Conservation (phyloP, 1,140 invertebrate genomes). For the Lordiphosa mommai region DNA sequence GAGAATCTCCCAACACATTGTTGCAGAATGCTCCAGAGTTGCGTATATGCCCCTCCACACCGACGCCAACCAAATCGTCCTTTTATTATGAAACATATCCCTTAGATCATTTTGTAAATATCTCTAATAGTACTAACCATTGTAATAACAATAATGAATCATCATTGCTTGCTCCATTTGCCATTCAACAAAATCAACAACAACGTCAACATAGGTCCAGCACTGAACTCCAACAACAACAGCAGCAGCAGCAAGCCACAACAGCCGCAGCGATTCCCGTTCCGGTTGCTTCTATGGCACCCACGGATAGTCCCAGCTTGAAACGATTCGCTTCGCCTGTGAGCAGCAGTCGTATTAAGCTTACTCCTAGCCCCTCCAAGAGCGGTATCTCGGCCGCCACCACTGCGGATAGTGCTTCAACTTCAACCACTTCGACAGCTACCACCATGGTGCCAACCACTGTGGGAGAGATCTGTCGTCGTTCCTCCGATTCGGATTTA, state of each 20-base stretch:
- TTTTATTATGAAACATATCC: conserved; percentile 22
- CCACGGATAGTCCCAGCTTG: conserved; percentile 38
- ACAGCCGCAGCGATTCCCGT: conserved; percentile 3
- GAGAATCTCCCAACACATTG: conserved; percentile 21
- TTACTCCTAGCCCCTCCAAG: conserved; percentile 74
- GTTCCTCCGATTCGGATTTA: conserved; percentile 95
- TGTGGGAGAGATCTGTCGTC: conserved; percentile 83
- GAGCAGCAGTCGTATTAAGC: conserved; percentile 46
- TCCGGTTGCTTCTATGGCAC: conserved; percentile 36
- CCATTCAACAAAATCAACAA: conserved; percentile 55
- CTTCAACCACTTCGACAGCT: conserved; percentile 58
- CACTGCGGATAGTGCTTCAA: conserved; percentile 65
- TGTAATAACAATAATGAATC: conserved; percentile 73
- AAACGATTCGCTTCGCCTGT: conserved; percentile 59
- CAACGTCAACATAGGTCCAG: conserved; percentile 54
- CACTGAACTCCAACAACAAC: conserved; percentile 51
- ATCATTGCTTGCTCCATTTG: conserved; percentile 78
- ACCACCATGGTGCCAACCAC: conserved; percentile 67
- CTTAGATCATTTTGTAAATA: conserved; percentile 69
- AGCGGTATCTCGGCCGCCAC: conserved; percentile 56
- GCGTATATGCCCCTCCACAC: conserved; percentile 69
- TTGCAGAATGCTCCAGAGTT: conserved; percentile 48
- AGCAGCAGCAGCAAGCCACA: conserved; percentile 21
- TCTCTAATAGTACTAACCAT: conserved; percentile 76
- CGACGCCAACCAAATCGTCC: conserved; percentile 61